phyloP scores from a whole-genome alignment of 2,888 invertebrate species.

The Lycophotia porphyrea region DNA sequence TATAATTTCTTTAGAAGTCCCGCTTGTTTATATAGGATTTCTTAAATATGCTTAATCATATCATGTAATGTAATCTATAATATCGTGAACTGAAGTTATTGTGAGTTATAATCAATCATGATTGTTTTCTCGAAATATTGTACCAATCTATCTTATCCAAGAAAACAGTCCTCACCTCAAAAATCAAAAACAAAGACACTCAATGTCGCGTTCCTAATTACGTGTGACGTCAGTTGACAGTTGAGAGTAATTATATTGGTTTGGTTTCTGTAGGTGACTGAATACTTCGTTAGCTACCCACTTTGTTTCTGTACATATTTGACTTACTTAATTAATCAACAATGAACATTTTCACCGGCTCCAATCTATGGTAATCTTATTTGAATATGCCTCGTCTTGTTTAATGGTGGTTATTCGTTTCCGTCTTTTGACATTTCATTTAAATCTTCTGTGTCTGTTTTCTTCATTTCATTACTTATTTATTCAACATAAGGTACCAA shows the following conservation, averaged over 20 bases:
- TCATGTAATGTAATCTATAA: not conserved
- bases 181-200: conserved; percentile 34
- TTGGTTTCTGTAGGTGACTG: conserved; percentile 52
- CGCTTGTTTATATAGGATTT: not conserved
- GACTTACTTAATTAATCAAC: conserved; percentile 62
- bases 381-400: conserved; percentile 28
- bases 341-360: conserved; percentile 46
- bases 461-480: not conserved
- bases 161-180: not conserved
- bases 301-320: conserved; percentile 63
- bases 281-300: conserved; percentile 61
- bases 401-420: conserved; percentile 37
- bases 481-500: not conserved
- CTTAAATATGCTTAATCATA: not conserved
- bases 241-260: conserved; percentile 62
- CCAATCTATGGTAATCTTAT: conserved; percentile 54
- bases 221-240: conserved; percentile 41
- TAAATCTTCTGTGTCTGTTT: not conserved
- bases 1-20: not conserved
- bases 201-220: conserved; percentile 51
- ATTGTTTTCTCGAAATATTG: not conserved
- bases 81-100: not conserved
- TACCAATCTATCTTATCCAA: not conserved
- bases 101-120: not conserved
- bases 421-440: conserved; percentile 13